Base-by-base conservation (phyloP, 2,797 vertebrate species). In the Mus spretus region DNA sequence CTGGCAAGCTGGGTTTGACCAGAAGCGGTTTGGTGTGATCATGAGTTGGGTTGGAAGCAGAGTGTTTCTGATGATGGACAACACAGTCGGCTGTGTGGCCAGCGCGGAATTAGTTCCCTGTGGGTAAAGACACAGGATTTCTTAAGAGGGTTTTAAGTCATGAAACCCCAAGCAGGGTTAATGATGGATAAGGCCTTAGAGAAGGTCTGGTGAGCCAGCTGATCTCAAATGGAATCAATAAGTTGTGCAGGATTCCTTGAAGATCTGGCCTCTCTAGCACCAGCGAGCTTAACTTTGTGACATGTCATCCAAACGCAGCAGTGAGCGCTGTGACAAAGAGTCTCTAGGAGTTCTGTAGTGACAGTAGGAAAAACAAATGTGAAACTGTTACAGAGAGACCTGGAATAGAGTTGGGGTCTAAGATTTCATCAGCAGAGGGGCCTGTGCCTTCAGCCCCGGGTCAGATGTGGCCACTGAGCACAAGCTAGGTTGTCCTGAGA, bases 211-310 rank as follows among this genome's bases (percentile, higher is more conserved):
- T 75, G 37, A 90, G 79, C 61, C 59, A 93, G n/a, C 12, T 53
- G 83, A 20, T 70, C 31, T n/a, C 47, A 70, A 3, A 26, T 26
- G 61, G 22, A 37, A 70, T 70, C 47, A 91, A 94, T 96, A 93
- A 95, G 26, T 91, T 75, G 40, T 74, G 44, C 72, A 44, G 0
- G 44, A 83, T 72, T 96, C 89, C 83, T 90, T 94, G 96, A 96
- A 95, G 90, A 40, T 95, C 96, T 90, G 74, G 91, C 44, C 87
- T 82, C 81, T 94, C 70, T 14, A 57, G 84, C 31, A 90, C 83
- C 53, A 24, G 92, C 90, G 89, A 77, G 89, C 95, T 92, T 92
- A 78, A 89, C 83, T 96, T 95, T 57, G 94, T 97, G 96, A 96
- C 91, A 67, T 90, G 86, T 93, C 83, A 93, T 91, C 90, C 90